Evolutionary conservation across 2,797 vertebrate genomes (phyloP), one percentile per base, ranked within the genome.

Genomic region (Crocidura indochinensis): DNA sequence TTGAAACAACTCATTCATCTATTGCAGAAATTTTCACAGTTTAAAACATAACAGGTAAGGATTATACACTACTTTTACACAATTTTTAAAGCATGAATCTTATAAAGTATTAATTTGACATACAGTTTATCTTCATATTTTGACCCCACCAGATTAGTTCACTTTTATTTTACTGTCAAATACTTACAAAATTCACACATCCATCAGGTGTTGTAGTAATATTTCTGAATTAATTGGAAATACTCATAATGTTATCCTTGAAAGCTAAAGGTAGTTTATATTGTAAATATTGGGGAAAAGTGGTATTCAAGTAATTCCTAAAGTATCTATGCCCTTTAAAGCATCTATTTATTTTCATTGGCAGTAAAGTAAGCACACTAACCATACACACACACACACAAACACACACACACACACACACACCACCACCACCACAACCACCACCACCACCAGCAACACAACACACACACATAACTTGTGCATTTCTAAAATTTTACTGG

Each of bases 41-140:
- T 68, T 75, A 75, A 91, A 90, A 76, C 2, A 56, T 87, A 64
- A 8, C 51, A 49, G 83, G 44, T 69, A 17, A 10, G 62, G 6
- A 89, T 71, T 22, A 88, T 73, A 94, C 87, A 69, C 0, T 56
- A 44, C 9, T 81, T 53, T 47, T 44, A 5, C 27, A 88, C 8
- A 82, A 14, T 72, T 92, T 47, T 51, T 19, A 90, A 91, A 90
- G 69, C 3, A 38, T 26, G 3, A 0, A 51, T 62, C 90, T 82
- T 84, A 1, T 90, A 68, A 91, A 90, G 15, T 29, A 73, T 38
- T 27, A 62, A 73, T 80, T 85, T 73, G 19, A 85, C 46, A 84
- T 87, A 78, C n/a, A n/a, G n/a, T n/a, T n/a, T 44, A 75, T 68
- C 8, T 82, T 72, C 81, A 62, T 73, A 87, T 69, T 86, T 24